phyloP scores from a whole-genome alignment of 2,888 invertebrate genomes.

The Apodemia hepburni region DNA sequence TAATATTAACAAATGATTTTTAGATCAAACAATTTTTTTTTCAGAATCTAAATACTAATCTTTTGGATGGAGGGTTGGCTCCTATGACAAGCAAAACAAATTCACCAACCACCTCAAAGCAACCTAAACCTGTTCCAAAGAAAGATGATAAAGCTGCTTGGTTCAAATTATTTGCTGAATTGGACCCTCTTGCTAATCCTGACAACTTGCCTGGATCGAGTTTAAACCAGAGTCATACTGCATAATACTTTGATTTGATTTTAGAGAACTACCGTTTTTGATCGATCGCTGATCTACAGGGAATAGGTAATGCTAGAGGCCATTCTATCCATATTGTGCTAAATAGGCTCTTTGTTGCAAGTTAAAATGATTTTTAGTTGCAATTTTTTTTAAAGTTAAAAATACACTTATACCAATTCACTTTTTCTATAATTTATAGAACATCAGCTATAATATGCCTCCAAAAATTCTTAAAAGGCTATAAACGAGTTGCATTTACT shows the following conservation, averaged over 20 bases:
- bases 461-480: too few species aligned
- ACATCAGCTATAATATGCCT: too few species aligned
- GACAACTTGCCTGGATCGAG: conserved; percentile 77
- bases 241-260: conserved; percentile 40
- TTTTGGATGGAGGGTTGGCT: conserved; percentile 45
- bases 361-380: too few species aligned
- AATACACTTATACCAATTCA: too few species aligned
- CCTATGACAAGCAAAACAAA: conserved; percentile 40
- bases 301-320: not conserved
- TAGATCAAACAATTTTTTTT: conserved; percentile 28
- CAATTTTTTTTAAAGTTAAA: too few species aligned
- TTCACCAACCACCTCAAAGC: conserved; percentile 26
- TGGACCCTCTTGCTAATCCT: conserved; percentile 95
- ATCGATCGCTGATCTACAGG: not conserved
- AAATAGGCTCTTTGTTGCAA: too few species aligned
- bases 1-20: too few species aligned
- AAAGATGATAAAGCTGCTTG: conserved; percentile 83
- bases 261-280: not conserved
- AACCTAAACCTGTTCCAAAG: conserved; percentile 48
- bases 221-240: conserved; percentile 72
- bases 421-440: too few species aligned
- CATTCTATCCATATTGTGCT: too few species aligned
- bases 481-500: too few species aligned
- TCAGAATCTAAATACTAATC: conserved; percentile 48
- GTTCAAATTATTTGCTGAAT: conserved; percentile 95